Conservation (phyloP, 2,888 invertebrate genomes). For the Drosophila nigricruria region DNA sequence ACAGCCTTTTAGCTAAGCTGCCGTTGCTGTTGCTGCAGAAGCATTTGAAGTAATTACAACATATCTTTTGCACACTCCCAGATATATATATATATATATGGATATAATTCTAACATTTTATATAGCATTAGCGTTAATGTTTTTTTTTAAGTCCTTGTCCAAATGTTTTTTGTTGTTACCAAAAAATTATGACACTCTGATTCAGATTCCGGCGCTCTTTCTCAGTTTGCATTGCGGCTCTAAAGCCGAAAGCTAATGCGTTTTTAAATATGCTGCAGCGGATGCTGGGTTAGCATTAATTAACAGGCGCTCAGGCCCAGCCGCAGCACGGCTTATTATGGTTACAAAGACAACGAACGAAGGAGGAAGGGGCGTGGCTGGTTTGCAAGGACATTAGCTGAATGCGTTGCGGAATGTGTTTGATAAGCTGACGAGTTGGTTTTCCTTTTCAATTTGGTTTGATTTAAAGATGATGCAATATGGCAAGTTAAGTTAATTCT, state of each 20-base stretch:
- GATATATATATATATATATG: constrained; percentile 6
- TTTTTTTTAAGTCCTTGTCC: constrained; percentile 38
- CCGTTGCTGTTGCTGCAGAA: constrained; percentile 21
- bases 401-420: constrained; percentile 10
- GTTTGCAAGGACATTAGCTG: constrained; percentile 3
- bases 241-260: constrained; percentile 66
- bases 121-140: constrained; percentile 47
- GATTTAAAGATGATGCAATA: not conserved
- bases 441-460: not conserved
- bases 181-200: constrained; percentile 53
- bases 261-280: constrained; percentile 79
- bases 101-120: constrained; percentile 45
- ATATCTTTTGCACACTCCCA: constrained; percentile 40
- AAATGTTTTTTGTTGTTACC: constrained; percentile 39
- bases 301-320: constrained; percentile 54
- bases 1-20: constrained; percentile 6
- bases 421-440: not conserved
- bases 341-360: constrained; percentile 1
- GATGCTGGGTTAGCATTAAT: constrained; percentile 66
- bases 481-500: too few species aligned
- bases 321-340: constrained; percentile 35
- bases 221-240: constrained; percentile 42
- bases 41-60: constrained; percentile 69
- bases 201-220: constrained; percentile 16
- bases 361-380: too few species aligned